A percentile compares a stretch with the other conserved stretches of the same genome.
These are phyloP conservation scores for Nowickia ferox DNA, from an alignment of 2,888 invertebrate species.

Conservation along the genomic window DNA sequence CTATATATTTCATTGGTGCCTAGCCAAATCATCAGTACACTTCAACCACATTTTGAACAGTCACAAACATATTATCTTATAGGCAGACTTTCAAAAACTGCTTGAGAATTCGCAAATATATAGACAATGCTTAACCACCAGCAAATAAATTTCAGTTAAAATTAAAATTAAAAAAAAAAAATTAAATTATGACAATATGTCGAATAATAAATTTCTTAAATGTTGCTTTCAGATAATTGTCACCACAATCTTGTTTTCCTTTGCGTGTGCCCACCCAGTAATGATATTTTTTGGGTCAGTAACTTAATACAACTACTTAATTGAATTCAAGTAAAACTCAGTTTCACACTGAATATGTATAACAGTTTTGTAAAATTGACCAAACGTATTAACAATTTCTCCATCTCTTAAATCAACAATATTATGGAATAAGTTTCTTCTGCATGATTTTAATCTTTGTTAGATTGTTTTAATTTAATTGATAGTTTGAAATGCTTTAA, in stretches of 20 bases:
- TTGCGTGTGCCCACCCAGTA: neutral
- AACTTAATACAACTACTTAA: conserved; percentile 44
- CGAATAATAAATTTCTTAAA: no score
- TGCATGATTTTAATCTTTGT: conserved; percentile 26
- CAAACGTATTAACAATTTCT: neutral
- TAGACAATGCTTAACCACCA: no score
- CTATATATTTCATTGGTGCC: no score
- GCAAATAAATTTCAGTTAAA: no score
- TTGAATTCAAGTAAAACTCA: conserved; percentile 41
- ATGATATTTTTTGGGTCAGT: conserved; percentile 17
- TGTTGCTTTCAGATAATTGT: neutral
- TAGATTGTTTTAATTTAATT: conserved; percentile 35
- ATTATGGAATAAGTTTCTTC: neutral
- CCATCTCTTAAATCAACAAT: neutral
- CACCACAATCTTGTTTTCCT: neutral
- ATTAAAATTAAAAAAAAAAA: no score
- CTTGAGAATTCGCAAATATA: no score
- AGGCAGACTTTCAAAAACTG: no score
- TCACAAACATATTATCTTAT: no score
- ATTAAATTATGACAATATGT: no score
- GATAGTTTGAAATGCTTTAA: conserved; percentile 48
- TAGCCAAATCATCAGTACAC: no score
- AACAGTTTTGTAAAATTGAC: conserved; percentile 14
- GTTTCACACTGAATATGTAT: conserved; percentile 10
- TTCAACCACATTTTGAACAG: no score